These are phyloP conservation scores for Idaea biselata DNA, from an alignment of 2,888 invertebrate species.

Conservation along the genomic window DNA sequence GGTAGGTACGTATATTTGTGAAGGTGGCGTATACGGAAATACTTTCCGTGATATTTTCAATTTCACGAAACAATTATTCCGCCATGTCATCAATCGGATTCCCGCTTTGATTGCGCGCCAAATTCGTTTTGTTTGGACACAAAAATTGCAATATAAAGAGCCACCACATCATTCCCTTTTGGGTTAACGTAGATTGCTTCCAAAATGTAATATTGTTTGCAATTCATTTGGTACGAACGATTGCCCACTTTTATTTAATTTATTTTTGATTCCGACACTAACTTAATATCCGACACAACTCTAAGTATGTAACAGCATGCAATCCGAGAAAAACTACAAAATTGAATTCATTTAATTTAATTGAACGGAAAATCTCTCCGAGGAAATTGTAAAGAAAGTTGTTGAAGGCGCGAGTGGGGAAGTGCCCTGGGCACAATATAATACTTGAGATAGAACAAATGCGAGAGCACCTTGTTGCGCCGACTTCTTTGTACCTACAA, in stretches of 20 bases:
- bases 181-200: constrained; percentile 79
- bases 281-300: constrained; percentile 58
- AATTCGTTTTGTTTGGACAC: constrained; percentile 81
- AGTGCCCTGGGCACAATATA: constrained; percentile 61
- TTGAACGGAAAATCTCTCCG: constrained; percentile 62
- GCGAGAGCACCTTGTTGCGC: constrained; percentile 57
- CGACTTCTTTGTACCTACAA: constrained; percentile 47
- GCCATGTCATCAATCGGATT: constrained; percentile 80
- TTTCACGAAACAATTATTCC: constrained; percentile 80
- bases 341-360: constrained; percentile 66
- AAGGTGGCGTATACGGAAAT: constrained; percentile 66
- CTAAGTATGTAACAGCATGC: constrained; percentile 43
- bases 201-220: constrained; percentile 80
- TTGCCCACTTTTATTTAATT: constrained; percentile 71
- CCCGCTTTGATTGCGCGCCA: constrained; percentile 80
- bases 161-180: constrained; percentile 80
- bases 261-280: constrained; percentile 63
- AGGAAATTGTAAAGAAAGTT: constrained; percentile 66
- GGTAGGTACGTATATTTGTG: constrained; percentile 4
- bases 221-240: constrained; percentile 75
- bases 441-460: constrained; percentile 65
- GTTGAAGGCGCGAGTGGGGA: constrained; percentile 53
- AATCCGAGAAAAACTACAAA: constrained; percentile 53
- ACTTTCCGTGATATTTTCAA: constrained; percentile 73
- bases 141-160: constrained; percentile 81